phyloP scores from a whole-genome alignment of 2,113 vertebrate genomes.

The Micromys minutus region DNA sequence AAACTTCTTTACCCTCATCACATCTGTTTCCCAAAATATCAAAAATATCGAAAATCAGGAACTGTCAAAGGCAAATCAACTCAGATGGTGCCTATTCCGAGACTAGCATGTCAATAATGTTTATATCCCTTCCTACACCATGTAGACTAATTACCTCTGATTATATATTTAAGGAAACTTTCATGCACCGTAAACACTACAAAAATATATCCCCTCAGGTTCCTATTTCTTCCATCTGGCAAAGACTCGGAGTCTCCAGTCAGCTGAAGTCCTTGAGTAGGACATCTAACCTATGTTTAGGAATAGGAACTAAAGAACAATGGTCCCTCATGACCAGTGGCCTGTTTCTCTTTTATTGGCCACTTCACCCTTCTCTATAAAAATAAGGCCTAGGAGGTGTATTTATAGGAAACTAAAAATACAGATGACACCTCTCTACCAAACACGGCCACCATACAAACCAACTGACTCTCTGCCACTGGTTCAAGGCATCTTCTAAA shows the following conservation, averaged over 20 bases:
- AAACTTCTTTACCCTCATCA: conserved; percentile 75
- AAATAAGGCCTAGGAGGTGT: neutral
- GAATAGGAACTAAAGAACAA: neutral
- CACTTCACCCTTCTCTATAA: neutral
- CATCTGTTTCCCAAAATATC: conserved; percentile 78
- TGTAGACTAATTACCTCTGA: conserved; percentile 77
- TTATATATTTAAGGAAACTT: conserved; percentile 82
- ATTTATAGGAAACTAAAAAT: neutral
- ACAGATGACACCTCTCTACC: neutral
- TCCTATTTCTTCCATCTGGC: conserved; percentile 69
- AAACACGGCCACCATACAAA: neutral
- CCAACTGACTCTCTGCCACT: too few species aligned
- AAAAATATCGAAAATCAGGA: conserved; percentile 81
- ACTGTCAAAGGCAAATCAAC: conserved; percentile 79
- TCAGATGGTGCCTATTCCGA: conserved; percentile 75
- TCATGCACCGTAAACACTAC: conserved; percentile 73
- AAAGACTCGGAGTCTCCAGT: conserved; percentile 35
- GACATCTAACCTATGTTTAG: neutral
- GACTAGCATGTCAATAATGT: conserved; percentile 79
- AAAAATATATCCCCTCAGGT: conserved; percentile 73
- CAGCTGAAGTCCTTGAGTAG: conserved; percentile 66
- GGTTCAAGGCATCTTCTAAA: neutral
- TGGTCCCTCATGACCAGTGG: neutral
- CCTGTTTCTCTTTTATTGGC: conserved; percentile 18
- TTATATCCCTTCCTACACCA: conserved; percentile 73